Evolutionary conservation across 92 coral and sea anemone species (phyloP).

Genomic region (Parazoanthus atlanticus): DNA sequence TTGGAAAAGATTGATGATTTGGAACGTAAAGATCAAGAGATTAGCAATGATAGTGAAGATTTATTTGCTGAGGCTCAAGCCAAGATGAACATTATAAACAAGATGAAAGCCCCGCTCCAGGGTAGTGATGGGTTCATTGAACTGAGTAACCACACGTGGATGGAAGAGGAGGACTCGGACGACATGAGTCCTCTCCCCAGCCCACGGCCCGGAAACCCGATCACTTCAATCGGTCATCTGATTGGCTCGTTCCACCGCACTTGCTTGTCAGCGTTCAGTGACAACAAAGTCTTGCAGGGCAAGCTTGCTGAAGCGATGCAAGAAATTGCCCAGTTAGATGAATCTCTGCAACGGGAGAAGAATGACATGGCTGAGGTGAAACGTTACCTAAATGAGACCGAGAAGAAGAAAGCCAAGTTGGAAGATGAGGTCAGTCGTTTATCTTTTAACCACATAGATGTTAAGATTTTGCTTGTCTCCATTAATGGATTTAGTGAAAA

Average conservation of each 20-base stretch:
- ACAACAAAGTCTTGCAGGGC: constrained; percentile 71
- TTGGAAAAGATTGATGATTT: constrained; percentile 63
- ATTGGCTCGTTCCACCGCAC: constrained; percentile 73
- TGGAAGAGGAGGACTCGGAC: constrained; percentile 52
- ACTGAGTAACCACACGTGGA: constrained; percentile 52
- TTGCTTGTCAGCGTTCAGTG: constrained; percentile 74
- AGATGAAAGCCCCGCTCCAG: constrained; percentile 69
- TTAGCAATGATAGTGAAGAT: constrained; percentile 69
- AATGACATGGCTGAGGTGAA: constrained; percentile 71
- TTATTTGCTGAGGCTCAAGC: constrained; percentile 87
- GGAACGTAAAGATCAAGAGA: constrained; percentile 63
- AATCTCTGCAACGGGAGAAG: constrained; percentile 64
- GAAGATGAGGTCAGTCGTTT: constrained; percentile 64
- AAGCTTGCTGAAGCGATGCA: constrained; percentile 51
- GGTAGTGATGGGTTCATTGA: constrained; percentile 68
- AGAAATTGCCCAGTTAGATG: constrained; percentile 61
- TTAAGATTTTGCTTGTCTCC: no score
- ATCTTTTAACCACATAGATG: no score
- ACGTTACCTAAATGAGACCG: constrained; percentile 67
- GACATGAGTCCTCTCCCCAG: constrained; percentile 53
- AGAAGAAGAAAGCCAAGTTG: constrained; percentile 73
- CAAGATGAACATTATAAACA: constrained; percentile 77
- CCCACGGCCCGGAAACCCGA: constrained; percentile 52
- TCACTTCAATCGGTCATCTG: constrained; percentile 64
- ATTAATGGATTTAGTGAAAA: no score